Conservation (phyloP, 2,113 vertebrate species). For the Corythaixoides concolor region DNA sequence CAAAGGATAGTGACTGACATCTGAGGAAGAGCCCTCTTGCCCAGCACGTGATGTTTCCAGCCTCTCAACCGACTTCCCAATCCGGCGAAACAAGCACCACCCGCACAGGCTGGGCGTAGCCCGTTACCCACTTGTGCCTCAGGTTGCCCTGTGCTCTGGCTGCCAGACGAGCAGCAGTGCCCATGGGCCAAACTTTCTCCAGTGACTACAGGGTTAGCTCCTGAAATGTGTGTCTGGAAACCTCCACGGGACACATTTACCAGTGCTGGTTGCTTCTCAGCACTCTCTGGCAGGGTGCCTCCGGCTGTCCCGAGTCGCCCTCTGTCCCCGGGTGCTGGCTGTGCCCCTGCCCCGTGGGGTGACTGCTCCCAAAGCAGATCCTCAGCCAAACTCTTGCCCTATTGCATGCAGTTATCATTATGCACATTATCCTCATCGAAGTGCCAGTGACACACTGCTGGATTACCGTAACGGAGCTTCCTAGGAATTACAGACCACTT, state of each 20-base stretch:
- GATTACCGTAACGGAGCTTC: too few species aligned
- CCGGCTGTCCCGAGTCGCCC: not conserved
- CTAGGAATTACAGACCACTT: too few species aligned
- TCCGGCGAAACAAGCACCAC: not conserved
- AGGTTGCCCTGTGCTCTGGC: not conserved
- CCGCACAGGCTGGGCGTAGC: rapidly evolving
- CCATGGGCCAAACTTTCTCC: not conserved
- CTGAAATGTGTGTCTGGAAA: not conserved
- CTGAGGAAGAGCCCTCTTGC: not conserved
- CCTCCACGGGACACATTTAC: too few species aligned
- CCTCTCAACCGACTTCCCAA: too few species aligned
- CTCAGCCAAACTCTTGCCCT: too few species aligned
- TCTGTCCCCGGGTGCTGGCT: too few species aligned
- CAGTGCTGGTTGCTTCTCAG: not conserved
- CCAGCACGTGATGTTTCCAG: not conserved
- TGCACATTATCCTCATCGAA: too few species aligned
- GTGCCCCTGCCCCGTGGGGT: too few species aligned
- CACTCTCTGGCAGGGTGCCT: not conserved
- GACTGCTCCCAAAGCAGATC: too few species aligned
- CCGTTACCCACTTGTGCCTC: too few species aligned
- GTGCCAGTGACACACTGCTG: too few species aligned
- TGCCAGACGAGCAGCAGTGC: not conserved
- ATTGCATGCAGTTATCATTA: too few species aligned
- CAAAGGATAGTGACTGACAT: not conserved
- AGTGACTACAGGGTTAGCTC: not conserved